Evolutionary conservation across 2,113 vertebrate species (phyloP).

Genomic region (Anolis sagrei): DNA sequence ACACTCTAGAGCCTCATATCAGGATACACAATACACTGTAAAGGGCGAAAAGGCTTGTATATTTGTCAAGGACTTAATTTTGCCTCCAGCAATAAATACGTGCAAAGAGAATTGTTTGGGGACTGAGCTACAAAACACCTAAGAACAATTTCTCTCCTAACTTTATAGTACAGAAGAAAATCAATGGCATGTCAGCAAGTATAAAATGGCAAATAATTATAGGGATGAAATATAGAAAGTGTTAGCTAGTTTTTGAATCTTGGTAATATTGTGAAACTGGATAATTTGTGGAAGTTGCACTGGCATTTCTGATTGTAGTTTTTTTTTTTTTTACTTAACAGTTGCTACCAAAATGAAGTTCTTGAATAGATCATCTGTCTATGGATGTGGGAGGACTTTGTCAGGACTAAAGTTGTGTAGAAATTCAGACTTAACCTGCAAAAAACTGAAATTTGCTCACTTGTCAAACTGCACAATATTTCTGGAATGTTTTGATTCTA

Average conservation of each 20-base stretch:
- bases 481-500: too few relatives aligned
- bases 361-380: neutral
- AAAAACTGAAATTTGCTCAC: too few relatives aligned
- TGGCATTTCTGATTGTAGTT: neutral
- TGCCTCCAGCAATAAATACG: slow-evolving; percentile 2
- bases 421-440: neutral
- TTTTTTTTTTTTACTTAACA: slow-evolving; percentile 19
- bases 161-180: slow-evolving; percentile 4
- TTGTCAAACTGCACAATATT: too few relatives aligned
- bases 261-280: neutral
- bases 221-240: slow-evolving; percentile 11
- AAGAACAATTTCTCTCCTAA: slow-evolving; percentile 28
- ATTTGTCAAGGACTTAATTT: slow-evolving; percentile 48
- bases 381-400: neutral
- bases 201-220: slow-evolving; percentile 27
- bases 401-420: neutral
- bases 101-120: neutral
- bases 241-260: neutral
- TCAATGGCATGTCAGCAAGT: slow-evolving; percentile 31
- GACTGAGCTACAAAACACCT: slow-evolving; percentile 38
- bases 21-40: neutral
- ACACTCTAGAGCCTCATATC: neutral
- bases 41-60: neutral
- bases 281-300: neutral
- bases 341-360: neutral